Base-by-base conservation (phyloP, 2,888 invertebrate species). In the Meganola albula region DNA sequence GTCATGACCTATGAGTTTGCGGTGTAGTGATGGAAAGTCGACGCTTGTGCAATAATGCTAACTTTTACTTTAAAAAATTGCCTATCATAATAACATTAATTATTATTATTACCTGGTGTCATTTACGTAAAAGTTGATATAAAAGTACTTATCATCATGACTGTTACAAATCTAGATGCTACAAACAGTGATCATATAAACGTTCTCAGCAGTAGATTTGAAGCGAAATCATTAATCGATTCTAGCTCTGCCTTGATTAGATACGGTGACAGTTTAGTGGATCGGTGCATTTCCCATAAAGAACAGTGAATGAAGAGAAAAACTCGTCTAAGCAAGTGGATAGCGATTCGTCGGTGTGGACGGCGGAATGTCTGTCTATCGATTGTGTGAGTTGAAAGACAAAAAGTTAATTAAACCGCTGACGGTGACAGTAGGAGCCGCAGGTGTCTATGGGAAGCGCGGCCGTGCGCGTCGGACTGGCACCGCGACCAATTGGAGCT, bases 371-470 rank as follows among this genome's bases (percentile, higher is more conserved):
- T 61, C 60, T 58, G 68, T 61, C 60, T 58, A 62, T 61, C 65
- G 66, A 74, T 71, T 68, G 74, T 68, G 60, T 58, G 57, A 50
- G 49, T 43, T 52, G 48, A 43, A 53, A 73, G 68, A 75, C 75
- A 79, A 82, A 80, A 82, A 82, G 77, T 79, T 79, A 82, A 82
- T 82, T 80, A 82, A 74, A 73, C 62, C 43, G 61, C 58, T 63
- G 66, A 51, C 66, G 61, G 61, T 66, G 66, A 68, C 68, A 69
- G 59, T 64, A 48, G 50, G 62, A 54, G 63, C 56, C 54, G 68
- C 74, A 74, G 77, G 79, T 79, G 77, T 64, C 67, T 80, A 79
- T 85, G 84, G 82, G 83, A 85, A 85, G 82, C 67, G 64, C 82
- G 74, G 72, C 77, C 84, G 84, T 84, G 84, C 84, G 84, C 82